phyloP scores from a whole-genome alignment of 1,140 invertebrate genomes.

The Pseudomyrmex cubaensis region DNA sequence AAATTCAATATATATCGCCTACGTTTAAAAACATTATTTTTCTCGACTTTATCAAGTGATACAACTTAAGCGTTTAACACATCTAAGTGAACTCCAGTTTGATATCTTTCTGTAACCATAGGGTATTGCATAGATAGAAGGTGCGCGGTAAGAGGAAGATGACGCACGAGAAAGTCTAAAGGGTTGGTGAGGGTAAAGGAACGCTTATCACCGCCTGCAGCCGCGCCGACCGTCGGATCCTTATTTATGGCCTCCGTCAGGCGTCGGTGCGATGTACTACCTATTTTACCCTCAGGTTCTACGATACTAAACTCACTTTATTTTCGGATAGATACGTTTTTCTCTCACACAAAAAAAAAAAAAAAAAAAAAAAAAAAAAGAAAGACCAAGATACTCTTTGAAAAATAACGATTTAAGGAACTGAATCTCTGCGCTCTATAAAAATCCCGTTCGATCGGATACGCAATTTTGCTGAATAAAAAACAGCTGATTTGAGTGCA shows the following conservation, averaged over 20 bases:
- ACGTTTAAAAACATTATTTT: not conserved
- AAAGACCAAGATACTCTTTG: slow-evolving; percentile 8
- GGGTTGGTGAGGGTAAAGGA: slow-evolving; percentile 72
- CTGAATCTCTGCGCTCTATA: not conserved
- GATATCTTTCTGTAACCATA: slow-evolving; percentile 36
- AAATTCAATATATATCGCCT: not conserved
- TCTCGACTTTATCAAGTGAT: not conserved
- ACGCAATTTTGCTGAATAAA: not conserved
- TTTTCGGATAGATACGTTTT: slow-evolving; percentile 70
- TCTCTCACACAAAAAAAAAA: slow-evolving; percentile 51
- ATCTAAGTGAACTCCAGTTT: slow-evolving; percentile 26
- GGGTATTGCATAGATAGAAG: slow-evolving; percentile 51
- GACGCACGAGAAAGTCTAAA: slow-evolving; percentile 67
- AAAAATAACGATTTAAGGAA: not conserved
- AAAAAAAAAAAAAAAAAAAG: slow-evolving; percentile 71
- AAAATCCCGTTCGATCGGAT: not conserved
- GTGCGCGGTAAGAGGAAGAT: slow-evolving; percentile 65
- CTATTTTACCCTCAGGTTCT: slow-evolving; percentile 78
- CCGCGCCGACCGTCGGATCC: slow-evolving; percentile 83
- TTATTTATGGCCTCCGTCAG: slow-evolving; percentile 84
- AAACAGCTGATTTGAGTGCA: not conserved
- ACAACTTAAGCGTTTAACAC: not conserved
- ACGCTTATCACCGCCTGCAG: slow-evolving; percentile 83
- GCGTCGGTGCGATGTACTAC: slow-evolving; percentile 74
- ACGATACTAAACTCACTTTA: slow-evolving; percentile 74